phyloP scores from a whole-genome alignment of 2,113 vertebrate species.

The Patagioenas fasciata region DNA sequence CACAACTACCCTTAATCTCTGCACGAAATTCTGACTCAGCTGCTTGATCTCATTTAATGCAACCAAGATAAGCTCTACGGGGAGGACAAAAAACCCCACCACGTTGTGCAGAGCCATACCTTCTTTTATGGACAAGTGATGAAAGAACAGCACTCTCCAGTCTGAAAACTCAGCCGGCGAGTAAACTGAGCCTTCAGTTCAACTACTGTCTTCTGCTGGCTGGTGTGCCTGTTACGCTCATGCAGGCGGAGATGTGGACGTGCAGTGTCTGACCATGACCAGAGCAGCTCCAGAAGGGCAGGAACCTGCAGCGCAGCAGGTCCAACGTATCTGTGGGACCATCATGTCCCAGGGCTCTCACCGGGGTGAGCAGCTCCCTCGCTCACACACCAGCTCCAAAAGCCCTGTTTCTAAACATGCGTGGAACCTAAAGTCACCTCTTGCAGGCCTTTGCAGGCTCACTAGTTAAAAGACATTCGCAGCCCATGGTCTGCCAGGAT shows the following conservation, averaged over 20 bases:
- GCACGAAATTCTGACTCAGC: background rate
- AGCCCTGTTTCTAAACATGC: background rate
- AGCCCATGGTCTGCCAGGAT: background rate
- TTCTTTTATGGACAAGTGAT: background rate
- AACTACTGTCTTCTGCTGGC: background rate
- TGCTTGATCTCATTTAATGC: background rate
- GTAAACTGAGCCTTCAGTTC: background rate
- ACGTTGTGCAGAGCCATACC: background rate
- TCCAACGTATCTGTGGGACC: no score
- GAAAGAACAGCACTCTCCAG: background rate
- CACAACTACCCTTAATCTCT: background rate
- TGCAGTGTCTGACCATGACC: background rate
- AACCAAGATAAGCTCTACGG: background rate
- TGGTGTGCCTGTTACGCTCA: background rate
- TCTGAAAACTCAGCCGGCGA: background rate
- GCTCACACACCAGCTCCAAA: background rate
- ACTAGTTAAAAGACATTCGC: background rate
- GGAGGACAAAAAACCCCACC: background rate
- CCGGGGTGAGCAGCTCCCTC: background rate
- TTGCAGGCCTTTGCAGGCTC: background rate
- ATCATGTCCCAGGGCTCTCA: no score
- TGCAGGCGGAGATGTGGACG: background rate
- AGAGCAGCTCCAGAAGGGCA: background rate
- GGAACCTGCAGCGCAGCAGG: no score
- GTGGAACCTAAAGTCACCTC: background rate